phyloP scores from a whole-genome alignment of 2,888 invertebrate genomes.

The Deroplatys truncata region DNA sequence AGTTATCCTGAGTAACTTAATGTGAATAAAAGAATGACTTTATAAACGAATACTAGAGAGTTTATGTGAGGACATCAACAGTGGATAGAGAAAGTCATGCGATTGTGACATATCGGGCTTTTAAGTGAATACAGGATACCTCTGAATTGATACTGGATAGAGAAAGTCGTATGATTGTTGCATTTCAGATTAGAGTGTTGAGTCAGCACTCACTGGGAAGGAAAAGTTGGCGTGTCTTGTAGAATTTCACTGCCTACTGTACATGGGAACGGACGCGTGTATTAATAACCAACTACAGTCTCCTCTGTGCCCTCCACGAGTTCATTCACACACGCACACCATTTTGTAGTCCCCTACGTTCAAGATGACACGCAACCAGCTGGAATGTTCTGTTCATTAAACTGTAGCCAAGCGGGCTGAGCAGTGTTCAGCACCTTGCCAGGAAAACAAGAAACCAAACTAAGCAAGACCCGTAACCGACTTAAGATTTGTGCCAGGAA shows the following conservation, averaged over 20 bases:
- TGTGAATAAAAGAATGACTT: too few relatives aligned
- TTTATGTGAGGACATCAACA: too few relatives aligned
- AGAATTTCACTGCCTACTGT: neutral
- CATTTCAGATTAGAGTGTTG: too few relatives aligned
- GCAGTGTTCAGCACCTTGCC: neutral
- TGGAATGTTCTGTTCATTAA: neutral
- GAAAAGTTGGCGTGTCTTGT: too few relatives aligned
- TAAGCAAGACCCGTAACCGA: neutral
- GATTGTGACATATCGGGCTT: too few relatives aligned
- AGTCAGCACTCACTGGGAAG: too few relatives aligned
- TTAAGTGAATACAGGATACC: too few relatives aligned
- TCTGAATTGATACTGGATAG: too few relatives aligned
- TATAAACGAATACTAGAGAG: too few relatives aligned
- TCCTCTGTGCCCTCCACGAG: constrained; percentile 5
- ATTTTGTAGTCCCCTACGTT: neutral
- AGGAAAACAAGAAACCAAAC: neutral
- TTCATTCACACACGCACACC: neutral
- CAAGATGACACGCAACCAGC: constrained; percentile 7
- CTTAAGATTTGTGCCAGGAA: neutral
- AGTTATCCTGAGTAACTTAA: too few relatives aligned
- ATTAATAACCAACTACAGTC: neutral
- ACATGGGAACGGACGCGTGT: neutral
- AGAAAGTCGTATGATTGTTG: too few relatives aligned
- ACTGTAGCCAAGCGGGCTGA: neutral
- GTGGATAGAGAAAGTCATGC: too few relatives aligned